Percentiles rank a stretch among this genome's conserved stretches.
Evolutionary conservation across 2,113 vertebrate genomes (phyloP).

Genomic region (Alouatta palliata): DNA sequence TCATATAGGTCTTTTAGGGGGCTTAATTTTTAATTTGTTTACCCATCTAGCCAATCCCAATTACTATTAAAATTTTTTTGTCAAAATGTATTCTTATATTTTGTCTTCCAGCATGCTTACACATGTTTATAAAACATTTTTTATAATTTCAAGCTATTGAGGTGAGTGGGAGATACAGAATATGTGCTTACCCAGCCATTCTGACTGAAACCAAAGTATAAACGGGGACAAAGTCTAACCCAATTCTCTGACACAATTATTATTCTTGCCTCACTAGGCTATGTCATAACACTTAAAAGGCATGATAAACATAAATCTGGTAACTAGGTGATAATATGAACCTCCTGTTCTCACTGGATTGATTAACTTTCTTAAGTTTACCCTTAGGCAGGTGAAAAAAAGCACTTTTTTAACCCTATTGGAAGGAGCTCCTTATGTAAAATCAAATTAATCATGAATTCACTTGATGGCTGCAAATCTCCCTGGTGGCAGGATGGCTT

Average conservation of each 20-base stretch:
- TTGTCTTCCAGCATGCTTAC: not conserved
- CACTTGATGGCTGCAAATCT: not conserved
- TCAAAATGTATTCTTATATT: not conserved
- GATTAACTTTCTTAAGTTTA: not conserved
- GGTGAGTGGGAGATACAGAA: not conserved
- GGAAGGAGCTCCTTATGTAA: not conserved
- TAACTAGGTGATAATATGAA: not conserved
- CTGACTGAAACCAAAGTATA: not conserved
- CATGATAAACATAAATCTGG: not conserved
- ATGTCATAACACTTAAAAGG: not conserved
- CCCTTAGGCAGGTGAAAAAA: not conserved
- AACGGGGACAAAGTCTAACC: not conserved
- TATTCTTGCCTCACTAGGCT: not conserved
- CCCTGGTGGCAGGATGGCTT: not conserved
- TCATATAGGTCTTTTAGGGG: not conserved
- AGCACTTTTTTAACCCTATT: not conserved
- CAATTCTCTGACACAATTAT: not conserved
- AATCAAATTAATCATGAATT: slow-evolving; percentile 48
- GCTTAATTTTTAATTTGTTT: not conserved
- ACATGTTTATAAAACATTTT: not conserved
- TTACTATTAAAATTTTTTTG: not conserved
- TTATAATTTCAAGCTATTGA: not conserved
- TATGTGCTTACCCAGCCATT: not conserved
- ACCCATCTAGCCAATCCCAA: not conserved
- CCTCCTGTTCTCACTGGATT: not conserved